Evolutionary conservation across 2,888 invertebrate species (phyloP), one percentile per base, ranked within the genome.

Genomic region (Lottia gigantea): DNA sequence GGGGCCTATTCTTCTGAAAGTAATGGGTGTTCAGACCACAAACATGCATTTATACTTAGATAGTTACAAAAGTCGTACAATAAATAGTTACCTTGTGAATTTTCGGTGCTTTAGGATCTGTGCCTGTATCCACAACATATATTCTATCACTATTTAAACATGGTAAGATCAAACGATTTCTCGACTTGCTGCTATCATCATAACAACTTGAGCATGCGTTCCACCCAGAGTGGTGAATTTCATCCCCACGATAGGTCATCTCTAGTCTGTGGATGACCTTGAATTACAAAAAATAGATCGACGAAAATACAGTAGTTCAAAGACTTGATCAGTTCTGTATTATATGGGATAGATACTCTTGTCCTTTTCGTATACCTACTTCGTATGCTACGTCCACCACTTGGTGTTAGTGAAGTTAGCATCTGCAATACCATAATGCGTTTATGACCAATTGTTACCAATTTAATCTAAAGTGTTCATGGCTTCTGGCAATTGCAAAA

Each of bases 151-250:
- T 95, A 76, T 93, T 92, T 14, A 98, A 85, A 67, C 93, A 92
- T 0, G 98, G 97, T 74, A 97, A 86, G 8, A 98, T 92, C 49
- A 98, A 89, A 62, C 94, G 93, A 86, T 95, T 92, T 26, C 98
- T 91, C 71, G 91, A 91, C 75, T 90, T 90, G 8, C 83, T 82
- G 1, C 89, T 83, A 75, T 91, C 89, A 49, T 88, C 90, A 87
- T 94, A 92, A 87, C 97, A 98, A 88, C 97, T 97, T 79, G 96
- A 96, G 88, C 98, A 98, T 0, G 95, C 93, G 87, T 98, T 98
- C 98, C 98, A 98, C 0, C 98, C 98, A 62, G 94, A 93, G 87
- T 98, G 98, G 87, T 98, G 98, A 0, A 98, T 89, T 87, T 98
- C 98, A 83, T 98, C 95, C 0, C 93, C 93, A 4, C 91, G 88